Conservation (phyloP, 2,888 invertebrate genomes). For the Drosophila macrospina region DNA sequence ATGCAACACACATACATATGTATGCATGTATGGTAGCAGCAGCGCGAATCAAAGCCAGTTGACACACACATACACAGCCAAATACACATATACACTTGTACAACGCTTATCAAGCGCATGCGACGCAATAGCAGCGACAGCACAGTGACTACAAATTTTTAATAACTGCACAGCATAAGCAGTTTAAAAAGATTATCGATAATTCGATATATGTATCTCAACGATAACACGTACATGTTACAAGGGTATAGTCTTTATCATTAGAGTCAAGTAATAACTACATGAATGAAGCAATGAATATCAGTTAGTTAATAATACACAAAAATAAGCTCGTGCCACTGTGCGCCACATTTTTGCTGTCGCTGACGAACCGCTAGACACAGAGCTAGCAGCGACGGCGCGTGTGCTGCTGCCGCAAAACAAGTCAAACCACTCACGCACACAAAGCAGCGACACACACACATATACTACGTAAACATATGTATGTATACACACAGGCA, state of each 20-base stretch:
- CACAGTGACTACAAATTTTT: slow-evolving; percentile 49
- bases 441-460: slow-evolving; percentile 25
- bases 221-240: slow-evolving; percentile 1
- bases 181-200: background rate
- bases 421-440: slow-evolving; percentile 78
- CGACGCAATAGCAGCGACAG: slow-evolving; percentile 67
- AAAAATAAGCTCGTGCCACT: slow-evolving; percentile 50
- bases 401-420: slow-evolving; percentile 74
- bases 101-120: slow-evolving; percentile 70
- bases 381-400: slow-evolving; percentile 66
- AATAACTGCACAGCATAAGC: slow-evolving; percentile 20
- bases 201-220: background rate
- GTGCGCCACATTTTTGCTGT: slow-evolving; percentile 66
- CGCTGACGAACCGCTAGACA: slow-evolving; percentile 67
- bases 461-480: slow-evolving; percentile 14
- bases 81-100: slow-evolving; percentile 28
- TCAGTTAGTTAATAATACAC: slow-evolving; percentile 2
- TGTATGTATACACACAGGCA: slow-evolving; percentile 21
- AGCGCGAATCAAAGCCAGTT: slow-evolving; percentile 74
- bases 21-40: slow-evolving; percentile 48
- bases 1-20: slow-evolving; percentile 74
- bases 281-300: slow-evolving; percentile 1
- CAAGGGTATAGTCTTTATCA: too few relatives aligned
- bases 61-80: slow-evolving; percentile 51
- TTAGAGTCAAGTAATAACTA: too few relatives aligned